Base-by-base conservation (phyloP, 2,888 invertebrate genomes). In the Amiota communis region DNA sequence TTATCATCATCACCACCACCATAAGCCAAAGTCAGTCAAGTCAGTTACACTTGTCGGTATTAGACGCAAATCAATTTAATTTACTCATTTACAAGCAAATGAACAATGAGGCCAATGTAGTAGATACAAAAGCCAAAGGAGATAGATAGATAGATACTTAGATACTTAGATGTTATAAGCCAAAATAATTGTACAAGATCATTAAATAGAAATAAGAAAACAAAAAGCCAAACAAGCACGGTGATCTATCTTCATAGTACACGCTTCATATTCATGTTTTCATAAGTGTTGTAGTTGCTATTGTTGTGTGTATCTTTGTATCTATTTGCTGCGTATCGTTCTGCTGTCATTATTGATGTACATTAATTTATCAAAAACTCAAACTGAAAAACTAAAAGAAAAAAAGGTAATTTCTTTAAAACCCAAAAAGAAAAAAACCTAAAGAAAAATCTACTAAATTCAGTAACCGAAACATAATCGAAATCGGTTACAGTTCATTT, bases 11-110 rank as follows among this genome's bases (percentile, higher is more conserved):
- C 3, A 23, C 3, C 23, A 23, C 3, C 23, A 23, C 3, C 36
- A 36, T 36, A 36, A 36, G 36, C 3, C 36, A 53, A 23, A 53
- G 67, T 51, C n/a, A 9, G 17, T 46, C 63, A 46, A n/a, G 4
- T 17, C 12, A 23, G 78, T 77, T 80, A 85, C 86, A 85, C 82
- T 86, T 84, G 85, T 85, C 80, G 82, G 86, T 78, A 84, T 84
- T 84, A 84, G 86, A 85, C 86, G 86, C 83, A 84, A 84, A 84
- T 84, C 83, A 84, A 84, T 84, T 84, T 86, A 86, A 84, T 86
- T 84, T 85, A 84, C 85, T 81, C 86, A 81, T 86, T 84, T 84
- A 84, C 83, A 84, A 80, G 75, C 80, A 75, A 36, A 76, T 79
- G 23, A 70, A 74, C 70, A 70, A 65, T 67, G 17, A 79, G 71